phyloP scores from a whole-genome alignment of 2,113 vertebrate species.

The Entomyzon cyanotis region DNA sequence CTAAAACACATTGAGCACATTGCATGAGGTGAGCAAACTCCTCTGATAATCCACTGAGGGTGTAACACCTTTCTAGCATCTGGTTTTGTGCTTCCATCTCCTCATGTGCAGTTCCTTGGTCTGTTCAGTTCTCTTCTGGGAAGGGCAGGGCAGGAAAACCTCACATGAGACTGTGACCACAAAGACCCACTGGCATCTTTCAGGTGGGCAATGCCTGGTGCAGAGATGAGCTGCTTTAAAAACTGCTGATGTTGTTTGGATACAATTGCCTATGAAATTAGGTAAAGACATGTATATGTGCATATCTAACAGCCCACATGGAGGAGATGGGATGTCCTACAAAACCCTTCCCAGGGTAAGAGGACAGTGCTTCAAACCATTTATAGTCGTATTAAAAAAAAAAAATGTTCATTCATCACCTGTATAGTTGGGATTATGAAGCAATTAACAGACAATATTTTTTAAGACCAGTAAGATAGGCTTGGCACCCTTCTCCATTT shows the following conservation, averaged over 20 bases:
- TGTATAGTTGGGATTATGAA: neutral
- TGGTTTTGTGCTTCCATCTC: neutral
- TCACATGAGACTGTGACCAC: rapidly evolving
- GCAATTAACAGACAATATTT: neutral
- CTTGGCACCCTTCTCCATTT: neutral
- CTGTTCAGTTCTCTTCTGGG: neutral
- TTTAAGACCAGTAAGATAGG: neutral
- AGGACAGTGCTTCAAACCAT: neutral
- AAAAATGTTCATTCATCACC: neutral
- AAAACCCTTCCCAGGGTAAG: neutral
- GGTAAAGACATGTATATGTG: neutral
- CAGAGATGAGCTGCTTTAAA: neutral
- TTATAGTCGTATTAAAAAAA: neutral
- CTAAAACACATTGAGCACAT: neutral
- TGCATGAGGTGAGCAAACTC: neutral
- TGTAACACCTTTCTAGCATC: neutral
- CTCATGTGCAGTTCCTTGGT: neutral
- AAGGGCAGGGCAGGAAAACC: neutral
- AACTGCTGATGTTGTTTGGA: neutral
- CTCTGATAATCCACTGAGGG: neutral
- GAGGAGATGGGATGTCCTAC: neutral
- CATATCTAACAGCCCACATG: neutral
- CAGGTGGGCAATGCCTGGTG: neutral
- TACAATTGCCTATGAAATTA: neutral
- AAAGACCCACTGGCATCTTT: neutral